Evolutionary conservation across 1,140 invertebrate species (phyloP), one percentile per base, ranked within the genome.

Genomic region (Drosophila willistoni): DNA sequence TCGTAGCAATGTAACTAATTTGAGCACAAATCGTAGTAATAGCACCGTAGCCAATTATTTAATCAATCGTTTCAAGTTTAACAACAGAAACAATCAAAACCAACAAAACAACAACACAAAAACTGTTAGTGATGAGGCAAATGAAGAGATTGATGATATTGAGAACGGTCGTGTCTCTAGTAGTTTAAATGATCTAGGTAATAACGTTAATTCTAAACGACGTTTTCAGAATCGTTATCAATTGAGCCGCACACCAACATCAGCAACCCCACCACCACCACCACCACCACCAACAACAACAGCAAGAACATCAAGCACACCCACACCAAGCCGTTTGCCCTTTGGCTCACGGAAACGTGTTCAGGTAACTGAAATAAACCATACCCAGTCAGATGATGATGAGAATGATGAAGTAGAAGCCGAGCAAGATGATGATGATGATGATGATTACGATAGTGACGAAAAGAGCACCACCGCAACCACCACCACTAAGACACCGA

Each of bases 171-270:
- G 77, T 76, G 74, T 22, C 19, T 51, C 44, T 51, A 54, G 44
- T 68, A 62, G 44, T 71, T 64, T 77, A 65, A 79, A 81, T 77
- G 67, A 69, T 60, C 36, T 85, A 71, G 84, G 85, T 73, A 89
- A 73, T 89, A 73, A 78, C 68, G 80, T 89, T 90, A 90, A 90
- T 90, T 91, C 80, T 91, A 91, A 87, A 87, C 91, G 90, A 90
- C 91, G 91, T 86, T 91, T 91, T 91, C 91, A 91, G 91, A 91
- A 91, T 81, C 83, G 80, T 54, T 91, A 73, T 91, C 90, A 91
- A 73, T 84, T 87, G 80, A 91, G 71, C 81, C 89, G 82, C 78
- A 78, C 72, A 76, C 79, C 71, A 66, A 68, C 71, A 64, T 5
- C 36, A 39, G 3, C 12, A 39, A 77, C 72, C 73, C 77, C 71